Evolutionary conservation across 1,140 invertebrate species (phyloP), one percentile per base, ranked within the genome.

Genomic region (Drosophila aff.): DNA sequence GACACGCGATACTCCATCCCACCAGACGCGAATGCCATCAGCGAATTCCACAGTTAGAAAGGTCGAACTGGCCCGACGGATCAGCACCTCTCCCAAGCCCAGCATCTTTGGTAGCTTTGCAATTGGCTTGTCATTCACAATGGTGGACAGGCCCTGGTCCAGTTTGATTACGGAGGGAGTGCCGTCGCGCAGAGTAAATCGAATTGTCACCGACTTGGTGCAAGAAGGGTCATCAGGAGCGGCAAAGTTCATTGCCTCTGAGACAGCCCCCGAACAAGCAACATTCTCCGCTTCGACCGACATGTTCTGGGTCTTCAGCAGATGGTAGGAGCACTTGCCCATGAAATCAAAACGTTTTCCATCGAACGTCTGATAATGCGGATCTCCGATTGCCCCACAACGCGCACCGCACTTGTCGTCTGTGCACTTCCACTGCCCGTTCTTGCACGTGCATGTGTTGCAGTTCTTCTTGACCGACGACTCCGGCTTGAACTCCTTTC

Each of bases 331-430:
- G 93, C 98, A 98, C 71, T 96, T 96, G 11, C 97, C 97, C 96
- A 98, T 97, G 91, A 98, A 98, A 92, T 98, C 96, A 91, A 95
- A 98, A 10, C 94, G 94, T 63, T 95, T 95, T 0, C 97, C 97
- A 93, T 98, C 98, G 90, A 98, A 98, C 0, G 97, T 98, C 26
- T 95, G 95, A 92, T 98, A 98, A 93, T 98, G 98, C 5, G 97
- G 97, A 94, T 98, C 97, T 0, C 97, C 97, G 21, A 97, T 94
- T 0, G 96, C 96, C 0, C 96, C 95, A 92, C 98, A 98, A 23
- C 96, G 94, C 0, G 96, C 95, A 1, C 95, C 95, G 91, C 97
- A 98, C 44, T 94, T 94, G 10, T 95, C 92, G 49, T 96, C 94
- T 1, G 97, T 97, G 83, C 97, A 98, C 5, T 94, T 90, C 97